Evolutionary conservation across 2,113 vertebrate species (phyloP).

Genomic region (Rhinichthys klamathensis): DNA sequence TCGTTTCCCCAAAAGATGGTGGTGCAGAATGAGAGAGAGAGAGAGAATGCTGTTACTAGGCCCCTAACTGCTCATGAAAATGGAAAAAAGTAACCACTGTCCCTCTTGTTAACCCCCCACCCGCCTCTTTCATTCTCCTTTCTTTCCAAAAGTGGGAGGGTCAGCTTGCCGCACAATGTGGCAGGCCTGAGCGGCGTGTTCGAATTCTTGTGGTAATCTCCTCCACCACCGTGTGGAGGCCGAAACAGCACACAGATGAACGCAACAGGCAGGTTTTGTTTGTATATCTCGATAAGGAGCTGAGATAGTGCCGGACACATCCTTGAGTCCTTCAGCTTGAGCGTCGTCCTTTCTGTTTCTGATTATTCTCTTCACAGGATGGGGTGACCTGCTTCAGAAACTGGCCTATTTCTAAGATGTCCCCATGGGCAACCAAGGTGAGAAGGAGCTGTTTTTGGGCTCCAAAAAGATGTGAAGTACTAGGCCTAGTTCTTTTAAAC

Average conservation of each 20-base stretch:
- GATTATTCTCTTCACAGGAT: constrained; percentile 2
- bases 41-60: constrained; percentile 44
- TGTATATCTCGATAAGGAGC: constrained; percentile 2
- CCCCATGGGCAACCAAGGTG: constrained; percentile 9
- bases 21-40: constrained; percentile 25
- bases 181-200: constrained; percentile 11
- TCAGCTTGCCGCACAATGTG: not conserved
- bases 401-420: constrained; percentile 18
- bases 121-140: not conserved
- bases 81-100: constrained; percentile 50
- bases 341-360: constrained; percentile 2
- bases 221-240: constrained; percentile 11
- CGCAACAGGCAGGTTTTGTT: constrained; percentile 23
- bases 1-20: constrained; percentile 43
- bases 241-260: not conserved
- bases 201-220: constrained; percentile 39
- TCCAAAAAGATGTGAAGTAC: constrained; percentile 6
- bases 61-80: constrained; percentile 44
- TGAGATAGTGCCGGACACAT: not conserved
- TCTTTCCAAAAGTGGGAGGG: constrained; percentile 29
- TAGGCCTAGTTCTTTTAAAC: not conserved
- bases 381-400: constrained; percentile 32
- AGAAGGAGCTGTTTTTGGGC: constrained; percentile 15
- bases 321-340: constrained; percentile 6
- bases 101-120: not conserved